Evolutionary conservation across 2,113 vertebrate genomes (phyloP), one percentile per base, ranked within the genome.

Genomic region (Hippocampus comes): DNA sequence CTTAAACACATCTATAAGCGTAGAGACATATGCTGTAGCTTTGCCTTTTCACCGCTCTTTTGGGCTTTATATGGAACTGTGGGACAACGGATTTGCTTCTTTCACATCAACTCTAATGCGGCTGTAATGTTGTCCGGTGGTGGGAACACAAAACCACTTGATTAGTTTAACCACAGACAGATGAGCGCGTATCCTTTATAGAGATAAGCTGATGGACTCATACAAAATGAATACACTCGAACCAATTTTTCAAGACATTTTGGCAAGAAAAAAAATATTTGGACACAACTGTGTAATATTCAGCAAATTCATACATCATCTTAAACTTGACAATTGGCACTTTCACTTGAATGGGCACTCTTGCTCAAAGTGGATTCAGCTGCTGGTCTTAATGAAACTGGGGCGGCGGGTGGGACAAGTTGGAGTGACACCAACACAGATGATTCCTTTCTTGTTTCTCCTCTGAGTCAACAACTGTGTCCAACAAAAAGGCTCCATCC

Each of bases 371-470:
- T 4, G 21, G n/a, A 30, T 70, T 67, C 7, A 10, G n/a, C 60
- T 59, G 12, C 59, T 70, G 30, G 51, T n/a, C 53, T 59, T 59
- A 3, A 55, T 23, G 17, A 1, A 15, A 14, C 67, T 43, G 6
- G 4, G 15, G 42, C 1, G 10, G 42, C 1, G 42, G 42, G 42
- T 9, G 7, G 41, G 1, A 64, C 74, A 23, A 41, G 30, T 75
- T 72, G 80, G 73, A 82, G 42, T 83, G 71, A 80, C 42, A 70
- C 70, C 18, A 70, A 71, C 79, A 86, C 49, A 80, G 30, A 69
- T 78, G 8, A 60, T 55, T 67, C 51, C 63, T 55, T 27, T 27
- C 23, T 27, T 38, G 71, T 73, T 60, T 38, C 42, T 78, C 42
- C 48, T 74, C 75, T 72, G 76, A 79, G 70, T 78, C 78, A 76